Evolutionary conservation across 2,113 vertebrate genomes (phyloP), one percentile per base, ranked within the genome.

Genomic region (Vicugna pacos): DNA sequence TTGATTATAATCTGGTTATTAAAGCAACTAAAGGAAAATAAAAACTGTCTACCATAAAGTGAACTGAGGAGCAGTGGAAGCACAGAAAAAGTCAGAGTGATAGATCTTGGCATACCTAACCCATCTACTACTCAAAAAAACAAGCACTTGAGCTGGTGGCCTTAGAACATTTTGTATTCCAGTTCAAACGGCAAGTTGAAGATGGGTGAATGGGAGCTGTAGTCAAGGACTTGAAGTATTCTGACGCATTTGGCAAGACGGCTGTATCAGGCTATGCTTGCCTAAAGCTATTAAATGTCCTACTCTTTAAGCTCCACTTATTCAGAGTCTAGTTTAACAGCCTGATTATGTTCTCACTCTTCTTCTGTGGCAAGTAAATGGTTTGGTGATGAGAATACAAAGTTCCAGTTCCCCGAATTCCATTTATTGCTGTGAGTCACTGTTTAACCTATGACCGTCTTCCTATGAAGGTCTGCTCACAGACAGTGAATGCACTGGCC

Each of bases 281-380:
- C 11, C 54, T 93, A 9, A 84, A 76, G 17, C 24, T 54, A 87
- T 67, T 81, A 81, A 90, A 72, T 11, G 6, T 50, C 69, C 12
- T 56, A 48, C 50, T 69, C 48, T 89, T 87, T 90, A 60, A 88
- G 22, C 2, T 76, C 14, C 42, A 76, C 1, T 89, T 88, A 54
- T 65, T 73, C 12, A 52, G 60, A 80, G 64, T 96, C 48, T 16
- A 88, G 35, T 84, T 26, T 17, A 69, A 50, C 5, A 89, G 11
- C 64, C 65, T 95, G 38, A 82, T 84, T 93, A 75, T 54, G 9
- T 87, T 76, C 60, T 69, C 10, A 52, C 32, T 94, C 54, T 93
- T 83, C 32, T 83, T 81, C 42, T 52, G 46, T 28, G 19, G 17
- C 42, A 67, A 93, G 28, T 69, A 70, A 89, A 93, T 65, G 11